These are phyloP conservation scores for Apoda limacodes DNA, from an alignment of 2,888 invertebrate genomes.

Conservation along the genomic window DNA sequence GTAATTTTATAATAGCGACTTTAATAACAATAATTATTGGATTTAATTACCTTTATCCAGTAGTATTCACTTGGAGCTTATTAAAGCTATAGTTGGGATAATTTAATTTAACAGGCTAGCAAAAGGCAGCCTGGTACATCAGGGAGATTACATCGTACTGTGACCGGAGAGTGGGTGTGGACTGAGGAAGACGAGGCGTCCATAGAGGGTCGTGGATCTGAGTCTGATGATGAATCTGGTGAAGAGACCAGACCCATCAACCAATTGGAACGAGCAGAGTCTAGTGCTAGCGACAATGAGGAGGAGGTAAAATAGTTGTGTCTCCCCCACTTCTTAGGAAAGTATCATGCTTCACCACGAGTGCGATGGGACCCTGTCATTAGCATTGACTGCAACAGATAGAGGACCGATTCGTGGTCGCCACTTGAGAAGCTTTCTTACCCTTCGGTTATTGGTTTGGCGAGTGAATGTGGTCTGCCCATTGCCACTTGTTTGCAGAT, in stretches of 20 bases:
- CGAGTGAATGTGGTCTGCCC: too few relatives aligned
- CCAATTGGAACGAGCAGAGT: conserved; percentile 60
- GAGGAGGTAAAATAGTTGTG: too few relatives aligned
- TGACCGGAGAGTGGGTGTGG: conserved; percentile 98
- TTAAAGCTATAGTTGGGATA: too few relatives aligned
- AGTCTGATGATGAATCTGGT: conserved; percentile 25
- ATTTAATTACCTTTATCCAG: too few relatives aligned
- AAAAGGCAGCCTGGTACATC: conserved; percentile 70
- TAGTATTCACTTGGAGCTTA: too few relatives aligned
- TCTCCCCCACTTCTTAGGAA: conserved; percentile 50
- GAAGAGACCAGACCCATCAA: conserved; percentile 68
- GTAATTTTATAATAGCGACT: too few relatives aligned
- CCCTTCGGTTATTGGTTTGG: too few relatives aligned
- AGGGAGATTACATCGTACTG: conserved; percentile 86
- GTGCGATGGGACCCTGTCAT: not conserved
- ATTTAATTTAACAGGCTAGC: conserved; percentile 41
- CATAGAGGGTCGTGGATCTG: conserved; percentile 23
- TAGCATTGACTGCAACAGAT: not conserved
- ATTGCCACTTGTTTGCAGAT: too few relatives aligned
- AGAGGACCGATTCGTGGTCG: too few relatives aligned
- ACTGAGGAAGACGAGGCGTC: conserved; percentile 81
- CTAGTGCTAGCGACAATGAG: conserved; percentile 67
- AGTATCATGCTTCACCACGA: conserved; percentile 63
- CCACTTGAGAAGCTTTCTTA: too few relatives aligned
- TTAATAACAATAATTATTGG: too few relatives aligned